Base-by-base conservation (phyloP, 2,888 invertebrate genomes). In the Prionchulus punctatus region DNA sequence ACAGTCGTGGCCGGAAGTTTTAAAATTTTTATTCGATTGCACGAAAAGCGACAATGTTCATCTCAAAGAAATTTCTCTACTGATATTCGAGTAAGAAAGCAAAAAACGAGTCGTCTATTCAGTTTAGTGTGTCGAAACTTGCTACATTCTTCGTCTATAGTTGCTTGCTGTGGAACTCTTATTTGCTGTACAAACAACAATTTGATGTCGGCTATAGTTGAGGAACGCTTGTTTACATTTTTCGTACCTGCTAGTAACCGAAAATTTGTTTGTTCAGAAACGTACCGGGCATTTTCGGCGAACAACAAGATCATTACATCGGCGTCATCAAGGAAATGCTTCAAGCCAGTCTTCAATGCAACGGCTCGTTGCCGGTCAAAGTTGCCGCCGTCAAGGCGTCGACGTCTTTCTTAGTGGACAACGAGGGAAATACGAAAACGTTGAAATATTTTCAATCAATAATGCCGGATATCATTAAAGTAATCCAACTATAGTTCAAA, bases 281-380 rank as follows among this genome's bases (percentile, higher is more conserved):
- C 65, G 90, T 94, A 36, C 96, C 98, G 27, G 88, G 90, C 42
- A 85, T 96, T 55, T 98, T 98, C 78, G 98, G 96, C 43, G 89
- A 88, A 72, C 86, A 89, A 69, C 91, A 96, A 72, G 79, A 81
- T 60, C 84, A 87, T 70, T 90, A 92, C 73, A 73, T 96, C 62
- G 85, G 86, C 66, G 79, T 90, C 36, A 94, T 98, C 66, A 92
- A 92, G 71, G 86, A 89, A 73, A 92, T 94, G 92, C 73, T 57
- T 30, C 12, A 3, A 2, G 28, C 30, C 18, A 23, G 48, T 2
- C 21, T 56, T 57, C 7, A 26, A 7, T 26, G 18, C 30, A 25
- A 12, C 31, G 30, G 23, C 25, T 28, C 4, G 12, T 55, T 53
- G 63, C n/a, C 51, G 66, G 75, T 77, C 12, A 68, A 77, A 54